Conservation (phyloP, 2,113 vertebrate species). For the Dicrurus megarhynchus region DNA sequence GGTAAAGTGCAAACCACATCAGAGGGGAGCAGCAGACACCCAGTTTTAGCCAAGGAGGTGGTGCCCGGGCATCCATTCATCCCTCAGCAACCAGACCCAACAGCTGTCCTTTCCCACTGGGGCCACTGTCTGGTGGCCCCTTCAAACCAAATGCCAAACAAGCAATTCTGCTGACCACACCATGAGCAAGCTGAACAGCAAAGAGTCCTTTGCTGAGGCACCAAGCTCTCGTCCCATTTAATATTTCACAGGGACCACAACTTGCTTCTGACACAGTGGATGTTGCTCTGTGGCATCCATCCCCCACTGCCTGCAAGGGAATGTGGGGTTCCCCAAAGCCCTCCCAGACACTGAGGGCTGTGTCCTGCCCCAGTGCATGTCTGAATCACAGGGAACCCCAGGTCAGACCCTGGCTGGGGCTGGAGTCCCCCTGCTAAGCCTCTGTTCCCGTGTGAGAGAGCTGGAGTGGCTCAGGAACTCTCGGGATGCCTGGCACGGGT, state of each 20-base stretch:
- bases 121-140: not conserved
- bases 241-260: not conserved
- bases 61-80: not conserved
- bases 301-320: not conserved
- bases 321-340: not conserved
- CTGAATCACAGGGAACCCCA: not conserved
- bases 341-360: fast-evolving
- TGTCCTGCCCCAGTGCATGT: fast-evolving
- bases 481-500: fast-evolving
- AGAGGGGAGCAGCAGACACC: not conserved
- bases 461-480: not conserved
- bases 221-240: not conserved
- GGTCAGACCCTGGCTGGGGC: not conserved
- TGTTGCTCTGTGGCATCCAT: not conserved
- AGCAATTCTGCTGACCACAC: fast-evolving
- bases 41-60: not conserved
- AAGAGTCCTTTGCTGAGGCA: not conserved
- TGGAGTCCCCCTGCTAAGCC: not conserved
- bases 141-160: not conserved
- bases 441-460: not conserved
- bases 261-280: fast-evolving
- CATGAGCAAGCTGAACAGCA: not conserved
- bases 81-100: not conserved
- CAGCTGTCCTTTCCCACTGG: not conserved
- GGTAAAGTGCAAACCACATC: not conserved